Evolutionary conservation across 1,140 invertebrate species (phyloP).

Genomic region (Argopecten irradians): DNA sequence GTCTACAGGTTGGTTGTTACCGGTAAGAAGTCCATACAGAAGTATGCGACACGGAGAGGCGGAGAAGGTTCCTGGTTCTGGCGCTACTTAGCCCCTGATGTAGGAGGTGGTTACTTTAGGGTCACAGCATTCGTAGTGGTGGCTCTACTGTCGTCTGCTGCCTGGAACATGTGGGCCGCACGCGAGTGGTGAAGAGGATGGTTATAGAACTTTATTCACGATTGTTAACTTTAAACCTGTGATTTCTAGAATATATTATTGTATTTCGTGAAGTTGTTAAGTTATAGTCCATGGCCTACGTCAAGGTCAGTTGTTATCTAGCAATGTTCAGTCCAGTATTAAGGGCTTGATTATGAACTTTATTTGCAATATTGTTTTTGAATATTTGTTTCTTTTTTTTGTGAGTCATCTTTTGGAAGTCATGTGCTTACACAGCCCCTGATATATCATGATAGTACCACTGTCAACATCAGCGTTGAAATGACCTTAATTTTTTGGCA

Average conservation of each 20-base stretch:
- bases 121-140: not conserved
- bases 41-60: not conserved
- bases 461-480: too few species aligned
- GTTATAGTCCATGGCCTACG: not conserved
- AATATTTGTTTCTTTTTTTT: not conserved
- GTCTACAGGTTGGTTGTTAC: constrained; percentile 14
- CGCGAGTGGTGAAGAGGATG: not conserved
- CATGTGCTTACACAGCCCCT: too few species aligned
- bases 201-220: not conserved
- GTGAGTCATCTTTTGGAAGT: not conserved
- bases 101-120: not conserved
- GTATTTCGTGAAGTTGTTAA: not conserved
- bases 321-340: not conserved
- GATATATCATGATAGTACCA: too few species aligned
- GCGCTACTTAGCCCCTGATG: not conserved
- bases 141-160: not conserved
- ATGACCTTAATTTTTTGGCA: too few species aligned
- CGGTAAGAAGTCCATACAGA: not conserved
- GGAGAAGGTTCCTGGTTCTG: not conserved
- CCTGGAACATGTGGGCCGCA: not conserved
- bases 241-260: not conserved
- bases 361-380: too few species aligned
- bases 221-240: not conserved
- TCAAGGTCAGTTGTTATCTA: too few species aligned
- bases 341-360: not conserved